phyloP scores from a whole-genome alignment of 2,888 invertebrate species.

The Callyntrura guangdongensis region DNA sequence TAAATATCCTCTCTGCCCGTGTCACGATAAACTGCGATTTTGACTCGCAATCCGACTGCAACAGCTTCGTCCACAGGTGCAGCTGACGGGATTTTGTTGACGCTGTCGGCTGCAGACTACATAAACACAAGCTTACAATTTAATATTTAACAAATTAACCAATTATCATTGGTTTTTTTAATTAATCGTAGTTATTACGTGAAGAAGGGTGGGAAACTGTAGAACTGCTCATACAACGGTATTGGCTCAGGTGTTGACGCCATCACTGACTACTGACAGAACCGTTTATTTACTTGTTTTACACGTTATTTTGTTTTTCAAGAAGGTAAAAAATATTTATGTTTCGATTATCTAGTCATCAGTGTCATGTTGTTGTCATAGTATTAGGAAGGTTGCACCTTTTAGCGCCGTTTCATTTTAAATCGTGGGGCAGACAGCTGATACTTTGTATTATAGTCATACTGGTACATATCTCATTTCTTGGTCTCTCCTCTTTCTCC shows the following conservation, averaged over 20 bases:
- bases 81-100: conserved; percentile 41
- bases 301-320: too few relatives aligned
- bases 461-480: background rate
- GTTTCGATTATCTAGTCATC: too few relatives aligned
- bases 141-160: background rate
- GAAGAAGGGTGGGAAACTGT: conserved; percentile 78
- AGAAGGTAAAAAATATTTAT: too few relatives aligned
- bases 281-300: too few relatives aligned
- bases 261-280: too few relatives aligned
- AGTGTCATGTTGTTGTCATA: too few relatives aligned
- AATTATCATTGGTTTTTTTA: background rate
- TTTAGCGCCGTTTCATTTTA: background rate
- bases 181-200: conserved; percentile 58
- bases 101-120: conserved; percentile 59
- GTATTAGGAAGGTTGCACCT: too few relatives aligned
- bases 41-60: conserved; percentile 27
- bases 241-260: background rate
- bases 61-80: conserved; percentile 58
- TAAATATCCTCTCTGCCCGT: conserved; percentile 42
- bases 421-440: background rate
- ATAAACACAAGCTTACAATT: background rate
- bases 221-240: conserved; percentile 53
- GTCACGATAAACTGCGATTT: conserved; percentile 62
- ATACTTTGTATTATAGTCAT: too few relatives aligned
- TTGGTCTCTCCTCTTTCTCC: background rate